Base-by-base conservation (phyloP, 1,140 invertebrate species). In the Latrodectus geometricus region DNA sequence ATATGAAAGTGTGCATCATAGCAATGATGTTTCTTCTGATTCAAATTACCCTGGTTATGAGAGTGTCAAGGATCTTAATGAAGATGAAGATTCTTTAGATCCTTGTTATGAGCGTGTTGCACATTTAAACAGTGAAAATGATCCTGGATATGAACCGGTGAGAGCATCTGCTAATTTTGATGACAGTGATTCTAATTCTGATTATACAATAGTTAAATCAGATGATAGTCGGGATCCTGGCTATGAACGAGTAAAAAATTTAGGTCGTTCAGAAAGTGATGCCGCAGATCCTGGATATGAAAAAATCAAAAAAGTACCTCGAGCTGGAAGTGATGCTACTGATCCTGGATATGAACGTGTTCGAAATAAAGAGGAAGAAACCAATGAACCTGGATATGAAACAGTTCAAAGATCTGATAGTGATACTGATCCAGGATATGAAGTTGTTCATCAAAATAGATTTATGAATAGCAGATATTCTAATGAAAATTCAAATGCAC, bases 351-450 rank as follows among this genome's bases (percentile, higher is more conserved):
- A 87, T 65, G 86, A 87, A 50, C 21, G 73, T 8, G 86, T 87
- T 9, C 35, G 72, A 66, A 87, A 77, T 35, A 87, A 82, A 70
- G n/a, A 8, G 15, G 78, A 76, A 49, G 79, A 87, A 21, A 12
- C 69, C 9, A 50, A 14, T 50, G 86, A 87, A 54, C 86, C 79
- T 65, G 78, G 78, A 0, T 87, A 87, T 79, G 86, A 87, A 79
- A 78, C 86, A 9, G 81, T 87, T 65, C 86, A 84, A 52, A 75
- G 81, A 66, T 82, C 79, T 9, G 86, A 87, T 35, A 84, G 81
- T 83, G 86, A 87, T 77, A 84, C 79, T 11, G 86, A 87, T 68
- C 86, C 86, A 61, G 73, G 79, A 12, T 87, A 87, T 74, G 86
- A 87, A 80, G 74, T 73, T 50, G 86, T 87, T 9, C 86, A 76